phyloP scores from a whole-genome alignment of 2,888 invertebrate genomes.

The Parnassius orleans region DNA sequence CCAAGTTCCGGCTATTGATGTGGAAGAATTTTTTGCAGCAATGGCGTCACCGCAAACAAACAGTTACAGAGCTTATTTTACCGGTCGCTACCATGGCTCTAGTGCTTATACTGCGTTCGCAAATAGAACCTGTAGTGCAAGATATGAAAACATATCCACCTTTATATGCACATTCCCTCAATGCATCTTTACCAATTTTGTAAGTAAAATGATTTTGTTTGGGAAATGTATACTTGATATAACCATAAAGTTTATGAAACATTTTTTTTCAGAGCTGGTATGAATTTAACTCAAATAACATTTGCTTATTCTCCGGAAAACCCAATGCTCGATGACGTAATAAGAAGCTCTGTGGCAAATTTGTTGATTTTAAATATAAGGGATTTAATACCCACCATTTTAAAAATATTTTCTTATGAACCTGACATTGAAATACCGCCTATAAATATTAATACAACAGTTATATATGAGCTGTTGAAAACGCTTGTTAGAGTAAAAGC shows the following conservation, averaged over 20 bases:
- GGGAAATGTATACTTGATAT: background rate
- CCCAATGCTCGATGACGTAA: constrained; percentile 56
- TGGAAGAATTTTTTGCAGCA: constrained; percentile 93
- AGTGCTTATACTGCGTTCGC: constrained; percentile 85
- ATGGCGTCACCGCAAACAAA: constrained; percentile 85
- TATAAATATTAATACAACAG: constrained; percentile 37
- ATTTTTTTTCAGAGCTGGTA: constrained; percentile 48
- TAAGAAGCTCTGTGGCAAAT: constrained; percentile 51
- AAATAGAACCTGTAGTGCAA: constrained; percentile 79
- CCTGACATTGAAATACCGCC: constrained; percentile 38
- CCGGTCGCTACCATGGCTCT: constrained; percentile 85
- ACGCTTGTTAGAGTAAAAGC: constrained; percentile 44
- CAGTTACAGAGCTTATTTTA: constrained; percentile 83
- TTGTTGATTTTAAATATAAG: constrained; percentile 48
- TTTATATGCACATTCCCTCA: constrained; percentile 46
- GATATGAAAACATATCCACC: constrained; percentile 45
- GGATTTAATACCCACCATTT: constrained; percentile 51
- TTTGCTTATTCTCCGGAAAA: constrained; percentile 75
- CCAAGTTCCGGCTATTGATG: constrained; percentile 85
- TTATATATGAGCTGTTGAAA: constrained; percentile 48
- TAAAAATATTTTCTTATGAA: constrained; percentile 39
- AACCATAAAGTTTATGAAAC: background rate
- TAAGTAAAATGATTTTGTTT: constrained; percentile 42
- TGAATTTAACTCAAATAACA: constrained; percentile 52
- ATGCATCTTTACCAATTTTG: constrained; percentile 45